Evolutionary conservation across 1,140 invertebrate genomes (phyloP).

Genomic region (Hylyphantes graminicola): DNA sequence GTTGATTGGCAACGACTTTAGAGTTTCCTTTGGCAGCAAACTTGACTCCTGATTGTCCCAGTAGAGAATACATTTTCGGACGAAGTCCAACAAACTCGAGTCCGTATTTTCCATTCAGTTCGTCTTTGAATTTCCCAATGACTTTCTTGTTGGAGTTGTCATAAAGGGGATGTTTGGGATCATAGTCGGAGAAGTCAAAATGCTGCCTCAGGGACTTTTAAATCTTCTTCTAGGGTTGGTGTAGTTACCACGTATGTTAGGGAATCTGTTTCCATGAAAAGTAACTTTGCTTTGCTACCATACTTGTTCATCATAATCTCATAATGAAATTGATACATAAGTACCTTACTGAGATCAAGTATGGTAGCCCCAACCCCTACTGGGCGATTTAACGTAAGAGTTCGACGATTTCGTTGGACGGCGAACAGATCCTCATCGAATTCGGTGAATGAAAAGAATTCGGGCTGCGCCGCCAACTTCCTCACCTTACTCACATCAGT

Average conservation of each 20-base stretch:
- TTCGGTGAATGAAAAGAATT: neutral
- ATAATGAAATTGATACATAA: slow-evolving; percentile 62
- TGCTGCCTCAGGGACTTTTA: neutral
- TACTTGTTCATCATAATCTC: slow-evolving; percentile 33
- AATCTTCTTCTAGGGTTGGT: neutral
- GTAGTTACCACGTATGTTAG: slow-evolving; percentile 9
- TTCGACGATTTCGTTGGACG: neutral
- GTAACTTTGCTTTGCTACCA: neutral
- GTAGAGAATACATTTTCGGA: slow-evolving; percentile 25
- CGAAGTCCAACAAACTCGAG: slow-evolving; percentile 33
- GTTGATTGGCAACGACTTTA: slow-evolving; percentile 3
- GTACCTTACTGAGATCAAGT: slow-evolving; percentile 31
- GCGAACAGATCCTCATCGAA: slow-evolving; percentile 4
- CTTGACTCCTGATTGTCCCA: neutral
- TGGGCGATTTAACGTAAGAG: neutral
- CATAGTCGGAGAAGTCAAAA: slow-evolving; percentile 45
- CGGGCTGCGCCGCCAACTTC: neutral
- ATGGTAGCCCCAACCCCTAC: neutral
- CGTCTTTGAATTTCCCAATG: slow-evolving; percentile 45
- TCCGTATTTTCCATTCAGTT: neutral
- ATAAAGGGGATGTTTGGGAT: slow-evolving; percentile 5
- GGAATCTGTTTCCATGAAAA: slow-evolving; percentile 28
- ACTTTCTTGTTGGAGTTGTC: slow-evolving; percentile 9
- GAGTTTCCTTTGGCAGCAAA: slow-evolving; percentile 32
- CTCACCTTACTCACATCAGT: too few relatives aligned